Percentiles rank a stretch among this genome's conserved stretches.
Conservation (phyloP, 2,113 vertebrate genomes). For the Forbesichthys agassizii region DNA sequence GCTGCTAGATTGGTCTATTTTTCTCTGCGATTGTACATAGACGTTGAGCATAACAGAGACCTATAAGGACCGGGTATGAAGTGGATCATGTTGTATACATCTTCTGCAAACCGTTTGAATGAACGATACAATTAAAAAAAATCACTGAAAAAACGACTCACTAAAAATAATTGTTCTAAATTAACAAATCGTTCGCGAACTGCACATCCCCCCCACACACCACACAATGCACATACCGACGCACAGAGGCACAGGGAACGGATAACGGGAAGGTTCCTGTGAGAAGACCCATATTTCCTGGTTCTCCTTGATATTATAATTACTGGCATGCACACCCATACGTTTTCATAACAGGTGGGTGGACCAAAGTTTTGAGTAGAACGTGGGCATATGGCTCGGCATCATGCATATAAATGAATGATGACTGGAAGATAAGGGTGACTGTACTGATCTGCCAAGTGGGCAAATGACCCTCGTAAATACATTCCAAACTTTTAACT, state of each 20-base stretch:
- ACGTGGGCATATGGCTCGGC: constrained; percentile 53
- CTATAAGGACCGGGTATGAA: too few species aligned
- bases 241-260: constrained; percentile 5
- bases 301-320: constrained; percentile 57
- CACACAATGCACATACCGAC: neutral
- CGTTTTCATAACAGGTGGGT: constrained; percentile 62
- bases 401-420: constrained; percentile 54
- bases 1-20: too few species aligned
- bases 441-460: constrained; percentile 13
- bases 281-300: constrained; percentile 24
- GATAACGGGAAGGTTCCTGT: constrained; percentile 40
- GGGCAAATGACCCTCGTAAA: constrained; percentile 21
- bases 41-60: too few species aligned
- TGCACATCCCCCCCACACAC: neutral
- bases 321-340: constrained; percentile 50
- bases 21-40: too few species aligned
- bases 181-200: too few species aligned
- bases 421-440: constrained; percentile 25
- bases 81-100: too few species aligned
- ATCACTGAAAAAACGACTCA: too few species aligned
- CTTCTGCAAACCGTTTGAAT: too few species aligned
- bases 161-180: too few species aligned
- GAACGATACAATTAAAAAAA: too few species aligned
- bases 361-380: constrained; percentile 45
- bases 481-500: constrained; percentile 24